These are phyloP conservation scores for Onychomys torridus DNA, from an alignment of 2,797 vertebrate genomes.

Conservation along the genomic window DNA sequence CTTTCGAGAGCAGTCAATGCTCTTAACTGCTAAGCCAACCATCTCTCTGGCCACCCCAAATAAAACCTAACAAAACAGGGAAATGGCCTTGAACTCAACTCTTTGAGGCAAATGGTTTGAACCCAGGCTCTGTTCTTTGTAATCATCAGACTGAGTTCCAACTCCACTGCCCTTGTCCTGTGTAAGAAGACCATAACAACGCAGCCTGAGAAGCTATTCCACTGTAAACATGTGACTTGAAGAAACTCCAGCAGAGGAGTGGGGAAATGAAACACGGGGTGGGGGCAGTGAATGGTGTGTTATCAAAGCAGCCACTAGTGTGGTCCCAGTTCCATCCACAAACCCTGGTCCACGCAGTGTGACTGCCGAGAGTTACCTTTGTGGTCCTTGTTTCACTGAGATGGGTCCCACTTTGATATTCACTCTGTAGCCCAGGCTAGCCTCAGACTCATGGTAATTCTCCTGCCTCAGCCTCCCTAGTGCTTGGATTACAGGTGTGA, in stretches of 20 bases:
- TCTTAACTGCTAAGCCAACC: not conserved
- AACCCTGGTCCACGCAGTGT: not conserved
- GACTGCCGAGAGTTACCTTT: not conserved
- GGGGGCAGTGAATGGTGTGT: not conserved
- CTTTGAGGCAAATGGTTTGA: not conserved
- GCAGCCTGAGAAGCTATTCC: not conserved
- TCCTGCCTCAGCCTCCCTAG: not conserved
- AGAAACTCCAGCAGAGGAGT: not conserved
- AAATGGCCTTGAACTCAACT: not conserved
- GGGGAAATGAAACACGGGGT: not conserved
- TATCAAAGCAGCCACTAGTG: not conserved
- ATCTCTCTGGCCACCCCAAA: not conserved
- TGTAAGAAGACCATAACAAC: not conserved
- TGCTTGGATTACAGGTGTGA: not conserved
- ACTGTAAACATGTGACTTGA: no score
- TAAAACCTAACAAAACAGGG: not conserved
- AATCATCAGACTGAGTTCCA: not conserved
- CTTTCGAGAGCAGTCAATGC: not conserved
- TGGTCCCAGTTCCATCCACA: not conserved
- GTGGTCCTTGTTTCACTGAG: not conserved
- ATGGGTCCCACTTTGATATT: not conserved
- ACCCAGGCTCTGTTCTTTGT: not conserved
- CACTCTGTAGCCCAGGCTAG: not conserved
- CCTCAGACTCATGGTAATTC: not conserved
- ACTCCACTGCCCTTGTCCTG: not conserved